Evolutionary conservation across 2,797 vertebrate genomes (phyloP).

Genomic region (Thripadectes ignobilis): DNA sequence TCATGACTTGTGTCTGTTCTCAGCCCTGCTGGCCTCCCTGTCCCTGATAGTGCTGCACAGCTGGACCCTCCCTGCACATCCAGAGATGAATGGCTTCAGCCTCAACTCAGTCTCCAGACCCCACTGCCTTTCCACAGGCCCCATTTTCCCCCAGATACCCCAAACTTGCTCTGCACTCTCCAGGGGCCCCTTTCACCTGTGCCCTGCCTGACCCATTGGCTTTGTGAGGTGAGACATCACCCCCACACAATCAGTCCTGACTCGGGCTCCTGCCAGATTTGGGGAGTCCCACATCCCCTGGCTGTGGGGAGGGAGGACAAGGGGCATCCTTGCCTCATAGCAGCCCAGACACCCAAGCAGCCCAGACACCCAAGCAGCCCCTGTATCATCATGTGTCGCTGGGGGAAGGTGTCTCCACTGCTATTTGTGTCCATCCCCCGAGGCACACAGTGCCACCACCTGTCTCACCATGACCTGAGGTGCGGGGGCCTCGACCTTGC

Average conservation of each 20-base stretch:
- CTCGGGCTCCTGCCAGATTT: not conserved
- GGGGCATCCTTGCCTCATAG: not conserved
- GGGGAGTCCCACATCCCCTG: not conserved
- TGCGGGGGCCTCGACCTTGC: not conserved
- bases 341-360: not conserved
- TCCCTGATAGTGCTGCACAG: not conserved
- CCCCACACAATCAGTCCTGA: fast-evolving
- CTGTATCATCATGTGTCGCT: fast-evolving
- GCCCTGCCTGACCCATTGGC: not conserved
- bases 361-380: not conserved
- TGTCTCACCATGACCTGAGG: not conserved
- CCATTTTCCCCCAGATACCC: not conserved
- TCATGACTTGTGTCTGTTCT: not conserved
- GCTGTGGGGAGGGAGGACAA: fast-evolving
- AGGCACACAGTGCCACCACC: not conserved
- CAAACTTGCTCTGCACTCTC: not conserved
- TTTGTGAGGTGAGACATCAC: not conserved
- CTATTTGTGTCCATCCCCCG: not conserved
- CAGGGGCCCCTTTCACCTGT: fast-evolving
- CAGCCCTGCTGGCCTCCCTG: not conserved
- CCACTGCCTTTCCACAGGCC: not conserved
- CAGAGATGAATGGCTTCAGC: not conserved
- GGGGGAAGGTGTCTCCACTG: not conserved
- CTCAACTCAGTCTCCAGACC: not conserved
- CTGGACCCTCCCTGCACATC: not conserved